Conservation (phyloP, 1,140 invertebrate genomes). For the Chlorops oryzae region DNA sequence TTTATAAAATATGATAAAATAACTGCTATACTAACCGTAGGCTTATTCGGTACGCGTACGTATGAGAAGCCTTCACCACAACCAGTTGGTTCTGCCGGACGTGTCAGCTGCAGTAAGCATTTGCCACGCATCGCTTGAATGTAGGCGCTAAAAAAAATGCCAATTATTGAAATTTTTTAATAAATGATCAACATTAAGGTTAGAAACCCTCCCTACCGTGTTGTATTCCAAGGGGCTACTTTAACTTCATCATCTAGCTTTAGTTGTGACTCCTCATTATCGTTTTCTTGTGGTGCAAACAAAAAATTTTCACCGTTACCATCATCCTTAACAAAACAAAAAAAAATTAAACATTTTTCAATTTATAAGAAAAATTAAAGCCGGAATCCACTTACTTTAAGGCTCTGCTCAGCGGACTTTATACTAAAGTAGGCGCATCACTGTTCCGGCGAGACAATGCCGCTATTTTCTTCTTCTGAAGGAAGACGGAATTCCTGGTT, state of each 20-base stretch:
- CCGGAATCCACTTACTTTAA: conserved; percentile 66
- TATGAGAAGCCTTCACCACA: conserved; percentile 96
- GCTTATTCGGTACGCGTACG: conserved; percentile 93
- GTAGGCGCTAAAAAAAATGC: conserved; percentile 63
- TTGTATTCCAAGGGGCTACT: conserved; percentile 58
- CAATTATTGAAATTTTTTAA: neutral
- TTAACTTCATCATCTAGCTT: conserved; percentile 96
- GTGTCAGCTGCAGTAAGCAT: conserved; percentile 89
- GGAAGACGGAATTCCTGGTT: conserved; percentile 95
- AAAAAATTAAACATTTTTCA: neutral
- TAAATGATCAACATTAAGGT: neutral
- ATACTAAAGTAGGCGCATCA: conserved; percentile 98
- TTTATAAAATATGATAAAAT: neutral
- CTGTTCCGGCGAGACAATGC: conserved; percentile 97
- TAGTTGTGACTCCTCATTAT: conserved; percentile 92
- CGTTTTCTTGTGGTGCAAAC: conserved; percentile 93
- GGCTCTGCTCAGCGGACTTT: conserved; percentile 90
- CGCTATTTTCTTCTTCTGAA: conserved; percentile 95
- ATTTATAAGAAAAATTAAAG: neutral
- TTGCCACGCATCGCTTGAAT: conserved; percentile 97
- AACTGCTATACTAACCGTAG: conserved; percentile 53
- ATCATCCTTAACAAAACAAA: conserved; percentile 69
- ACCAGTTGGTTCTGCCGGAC: conserved; percentile 92
- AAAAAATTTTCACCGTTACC: conserved; percentile 98
- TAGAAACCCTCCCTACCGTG: conserved; percentile 22